Conservation (phyloP, 2,797 vertebrate genomes). For the Petrocephalus sullivani region DNA sequence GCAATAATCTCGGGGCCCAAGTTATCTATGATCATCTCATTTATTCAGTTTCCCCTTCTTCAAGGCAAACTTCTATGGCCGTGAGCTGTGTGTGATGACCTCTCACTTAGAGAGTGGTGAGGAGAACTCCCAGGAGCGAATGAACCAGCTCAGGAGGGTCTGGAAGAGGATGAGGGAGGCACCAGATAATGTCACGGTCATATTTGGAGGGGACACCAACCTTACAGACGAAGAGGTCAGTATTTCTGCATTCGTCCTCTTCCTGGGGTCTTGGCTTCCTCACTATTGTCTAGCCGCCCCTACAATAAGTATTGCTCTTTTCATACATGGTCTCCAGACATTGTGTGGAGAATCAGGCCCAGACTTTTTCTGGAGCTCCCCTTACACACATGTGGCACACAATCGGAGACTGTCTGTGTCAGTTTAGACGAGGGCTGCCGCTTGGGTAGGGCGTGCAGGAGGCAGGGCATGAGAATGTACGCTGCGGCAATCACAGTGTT, state of each 20-base stretch:
- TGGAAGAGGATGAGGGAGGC: conserved; percentile 61
- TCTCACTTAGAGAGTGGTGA: neutral
- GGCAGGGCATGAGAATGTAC: neutral
- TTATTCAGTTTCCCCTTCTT: neutral
- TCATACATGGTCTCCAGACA: neutral
- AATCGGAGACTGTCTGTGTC: neutral
- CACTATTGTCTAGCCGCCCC: neutral
- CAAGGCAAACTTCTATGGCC: neutral
- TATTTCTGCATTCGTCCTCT: neutral
- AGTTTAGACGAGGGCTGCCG: neutral
- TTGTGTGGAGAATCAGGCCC: neutral
- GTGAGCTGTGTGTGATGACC: neutral
- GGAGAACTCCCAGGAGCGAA: conserved; percentile 52
- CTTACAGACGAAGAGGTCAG: conserved; percentile 72
- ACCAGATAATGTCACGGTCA: conserved; percentile 58
- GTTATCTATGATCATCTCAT: too few relatives aligned
- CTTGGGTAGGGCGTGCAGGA: neutral
- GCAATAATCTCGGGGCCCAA: conserved; percentile 25
- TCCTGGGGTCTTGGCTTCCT: neutral
- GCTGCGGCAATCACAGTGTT: neutral
- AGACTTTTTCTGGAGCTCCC: neutral
- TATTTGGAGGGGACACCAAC: conserved; percentile 81
- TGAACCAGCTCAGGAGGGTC: conserved; percentile 63
- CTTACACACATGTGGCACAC: neutral
- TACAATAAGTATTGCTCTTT: neutral